Percentiles rank a stretch among this genome's conserved stretches.
phyloP scores from a whole-genome alignment of 2,888 invertebrate genomes.

The Metacarcinus magister region DNA sequence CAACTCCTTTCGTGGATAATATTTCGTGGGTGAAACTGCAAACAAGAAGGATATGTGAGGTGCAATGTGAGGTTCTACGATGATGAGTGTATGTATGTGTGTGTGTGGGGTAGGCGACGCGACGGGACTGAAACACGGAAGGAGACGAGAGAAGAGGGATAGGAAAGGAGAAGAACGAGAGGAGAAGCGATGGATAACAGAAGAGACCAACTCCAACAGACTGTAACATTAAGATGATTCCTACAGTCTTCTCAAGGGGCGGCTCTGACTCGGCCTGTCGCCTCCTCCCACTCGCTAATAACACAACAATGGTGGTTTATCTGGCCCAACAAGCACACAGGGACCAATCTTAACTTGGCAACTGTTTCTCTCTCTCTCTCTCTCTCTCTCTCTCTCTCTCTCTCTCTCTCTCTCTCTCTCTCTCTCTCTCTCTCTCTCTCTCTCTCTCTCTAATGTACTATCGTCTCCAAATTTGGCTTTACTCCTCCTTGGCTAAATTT shows the following conservation, averaged over 20 bases:
- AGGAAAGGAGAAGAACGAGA: neutral
- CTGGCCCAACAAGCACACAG: neutral
- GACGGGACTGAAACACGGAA: neutral
- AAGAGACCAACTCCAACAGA: neutral
- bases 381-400: constrained; percentile 53
- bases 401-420: constrained; percentile 59
- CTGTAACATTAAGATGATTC: constrained; percentile 27
- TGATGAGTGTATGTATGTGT: neutral
- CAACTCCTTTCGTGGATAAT: neutral
- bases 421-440: neutral
- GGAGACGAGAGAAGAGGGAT: neutral
- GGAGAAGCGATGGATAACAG: neutral
- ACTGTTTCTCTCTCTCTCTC: constrained; percentile 46
- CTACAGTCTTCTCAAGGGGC: neutral
- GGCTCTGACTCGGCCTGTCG: neutral
- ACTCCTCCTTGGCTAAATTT: too few relatives aligned
- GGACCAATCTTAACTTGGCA: constrained; percentile 36
- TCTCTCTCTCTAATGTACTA: neutral
- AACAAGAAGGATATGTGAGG: neutral
- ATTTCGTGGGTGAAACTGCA: neutral
- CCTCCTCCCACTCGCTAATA: constrained; percentile 45
- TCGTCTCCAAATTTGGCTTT: too few relatives aligned
- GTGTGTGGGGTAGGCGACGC: neutral
- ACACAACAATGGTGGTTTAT: constrained; percentile 26
- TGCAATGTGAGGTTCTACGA: neutral